phyloP scores from a whole-genome alignment of 2,113 vertebrate species.

The Ptychochromis oligacanthus region DNA sequence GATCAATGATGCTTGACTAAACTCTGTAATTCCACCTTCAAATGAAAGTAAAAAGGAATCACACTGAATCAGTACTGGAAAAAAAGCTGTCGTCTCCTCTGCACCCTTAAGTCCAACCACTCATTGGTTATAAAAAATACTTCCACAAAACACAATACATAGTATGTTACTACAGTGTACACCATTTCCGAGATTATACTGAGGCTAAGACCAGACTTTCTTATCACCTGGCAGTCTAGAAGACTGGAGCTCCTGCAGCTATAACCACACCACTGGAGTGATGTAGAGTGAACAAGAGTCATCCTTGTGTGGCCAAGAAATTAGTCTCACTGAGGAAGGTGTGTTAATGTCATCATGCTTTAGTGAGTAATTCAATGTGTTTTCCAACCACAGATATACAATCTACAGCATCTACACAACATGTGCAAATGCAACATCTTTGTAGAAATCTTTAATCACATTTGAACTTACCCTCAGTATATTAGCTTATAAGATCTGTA shows the following conservation, averaged over 20 bases:
- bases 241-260: background rate
- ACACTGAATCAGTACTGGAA: background rate
- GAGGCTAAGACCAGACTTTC: too few species aligned
- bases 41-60: background rate
- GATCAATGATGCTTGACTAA: conserved; percentile 15
- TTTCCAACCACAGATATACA: background rate
- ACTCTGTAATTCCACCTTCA: background rate
- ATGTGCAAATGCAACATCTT: background rate
- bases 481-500: background rate
- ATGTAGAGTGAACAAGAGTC: too few species aligned
- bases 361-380: conserved; percentile 11
- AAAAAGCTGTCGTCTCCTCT: background rate
- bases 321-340: too few species aligned
- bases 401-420: background rate
- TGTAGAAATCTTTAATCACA: background rate
- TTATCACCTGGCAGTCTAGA: too few species aligned
- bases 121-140: background rate
- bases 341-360: background rate
- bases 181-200: too few species aligned
- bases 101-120: background rate
- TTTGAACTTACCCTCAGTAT: background rate
- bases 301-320: too few species aligned
- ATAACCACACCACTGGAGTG: background rate
- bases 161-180: too few species aligned
- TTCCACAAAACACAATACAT: background rate